phyloP scores from a whole-genome alignment of 2,797 vertebrate species.

The Cossypha polioptera region DNA sequence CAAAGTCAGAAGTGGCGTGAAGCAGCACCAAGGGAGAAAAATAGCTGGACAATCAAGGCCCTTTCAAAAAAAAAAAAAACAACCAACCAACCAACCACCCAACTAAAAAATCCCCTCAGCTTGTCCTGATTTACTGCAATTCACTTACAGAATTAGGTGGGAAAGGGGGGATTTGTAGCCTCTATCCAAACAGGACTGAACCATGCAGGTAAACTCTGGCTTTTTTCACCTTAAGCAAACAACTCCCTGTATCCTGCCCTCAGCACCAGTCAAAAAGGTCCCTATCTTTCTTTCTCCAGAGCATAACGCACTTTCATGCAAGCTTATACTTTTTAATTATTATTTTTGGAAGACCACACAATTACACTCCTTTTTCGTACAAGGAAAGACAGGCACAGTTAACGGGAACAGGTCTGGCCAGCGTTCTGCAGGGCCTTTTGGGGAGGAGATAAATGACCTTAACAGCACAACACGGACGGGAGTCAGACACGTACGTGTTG shows the following conservation, averaged over 20 bases:
- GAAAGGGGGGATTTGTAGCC: not conserved
- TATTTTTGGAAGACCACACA: conserved; percentile 40
- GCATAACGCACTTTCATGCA: not conserved
- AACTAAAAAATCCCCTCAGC: not conserved
- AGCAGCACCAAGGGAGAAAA: conserved; percentile 57
- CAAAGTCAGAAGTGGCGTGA: conserved; percentile 75
- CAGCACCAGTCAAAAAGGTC: conserved; percentile 48
- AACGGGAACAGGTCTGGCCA: conserved; percentile 7
- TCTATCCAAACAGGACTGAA: conserved; percentile 25
- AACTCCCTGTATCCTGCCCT: not conserved
- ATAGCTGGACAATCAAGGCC: conserved; percentile 29
- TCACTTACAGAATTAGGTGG: not conserved
- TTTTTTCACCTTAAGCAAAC: conserved; percentile 59
- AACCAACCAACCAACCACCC: not conserved
- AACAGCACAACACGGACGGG: not conserved
- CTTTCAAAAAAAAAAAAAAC: not conserved
- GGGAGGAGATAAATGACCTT: conserved; percentile 30
- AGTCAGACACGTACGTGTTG: not conserved
- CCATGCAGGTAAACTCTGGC: conserved; percentile 53
- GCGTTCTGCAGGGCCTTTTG: conserved; percentile 22
- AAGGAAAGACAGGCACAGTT: conserved; percentile 37
- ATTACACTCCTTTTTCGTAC: conserved; percentile 48
- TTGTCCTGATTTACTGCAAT: conserved; percentile 42
- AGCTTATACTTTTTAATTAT: conserved; percentile 52
- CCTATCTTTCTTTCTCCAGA: conserved; percentile 52